These are phyloP conservation scores for Pseudococcus jackbeardsleyi DNA, from an alignment of 2,888 invertebrate species.

Conservation along the genomic window DNA sequence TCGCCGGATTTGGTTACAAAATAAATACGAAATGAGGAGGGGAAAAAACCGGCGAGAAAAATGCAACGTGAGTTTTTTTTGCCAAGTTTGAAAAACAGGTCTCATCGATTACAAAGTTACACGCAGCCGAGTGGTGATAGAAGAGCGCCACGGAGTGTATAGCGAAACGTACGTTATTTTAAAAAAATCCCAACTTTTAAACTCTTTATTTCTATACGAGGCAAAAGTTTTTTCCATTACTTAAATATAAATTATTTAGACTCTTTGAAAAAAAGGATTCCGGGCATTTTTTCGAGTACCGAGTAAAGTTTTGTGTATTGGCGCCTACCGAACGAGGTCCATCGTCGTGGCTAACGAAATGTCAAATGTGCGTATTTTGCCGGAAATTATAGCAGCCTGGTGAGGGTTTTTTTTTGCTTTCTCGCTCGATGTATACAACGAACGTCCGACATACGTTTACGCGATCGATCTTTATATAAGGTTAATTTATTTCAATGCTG, in stretches of 20 bases:
- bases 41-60: not conserved
- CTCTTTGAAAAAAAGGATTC: slow-evolving; percentile 33
- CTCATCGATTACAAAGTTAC: slow-evolving; percentile 46
- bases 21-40: not conserved
- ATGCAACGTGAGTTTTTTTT: slow-evolving; percentile 8
- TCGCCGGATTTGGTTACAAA: not conserved
- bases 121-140: slow-evolving; percentile 4
- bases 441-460: not conserved
- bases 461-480: slow-evolving; percentile 34
- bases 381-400: slow-evolving; percentile 37
- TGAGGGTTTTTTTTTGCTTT: not conserved
- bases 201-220: slow-evolving; percentile 16
- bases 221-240: slow-evolving; percentile 54
- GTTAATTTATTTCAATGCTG: slow-evolving; percentile 51
- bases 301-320: slow-evolving; percentile 32
- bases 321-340: slow-evolving; percentile 48
- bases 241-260: slow-evolving; percentile 56
- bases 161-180: slow-evolving; percentile 41
- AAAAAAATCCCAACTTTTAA: slow-evolving; percentile 48
- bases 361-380: slow-evolving; percentile 47
- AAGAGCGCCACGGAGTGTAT: slow-evolving; percentile 14
- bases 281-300: slow-evolving; percentile 49
- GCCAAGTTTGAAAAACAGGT: slow-evolving; percentile 51
- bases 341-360: slow-evolving; percentile 50
- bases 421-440: not conserved